Evolutionary conservation across 2,888 invertebrate species (phyloP), one percentile per base, ranked within the genome.

Genomic region (Lapara coniferarum): DNA sequence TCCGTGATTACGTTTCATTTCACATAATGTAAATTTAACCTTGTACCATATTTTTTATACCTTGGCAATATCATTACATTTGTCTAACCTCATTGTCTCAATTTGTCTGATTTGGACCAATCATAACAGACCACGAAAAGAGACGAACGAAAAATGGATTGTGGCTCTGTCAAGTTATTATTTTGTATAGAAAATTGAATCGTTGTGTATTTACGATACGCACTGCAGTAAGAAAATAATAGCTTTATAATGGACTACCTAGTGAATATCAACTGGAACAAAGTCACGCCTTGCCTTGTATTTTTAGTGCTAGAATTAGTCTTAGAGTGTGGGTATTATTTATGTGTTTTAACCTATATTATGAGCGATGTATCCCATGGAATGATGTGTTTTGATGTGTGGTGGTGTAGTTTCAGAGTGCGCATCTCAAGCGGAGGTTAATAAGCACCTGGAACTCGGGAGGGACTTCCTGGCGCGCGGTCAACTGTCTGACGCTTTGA

Each of bases 401-500:
- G 75, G 75, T 76, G 75, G 73, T 85, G 82, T 79, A 97, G 97
- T 96, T 88, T 95, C 96, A 85, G 96, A 96, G 82, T 95, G 95
- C 80, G 95, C 95, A 76, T 94, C 95, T 69, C 95, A 95, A 82
- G 94, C 95, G 67, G 98, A 99, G 90, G 97, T 99, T 74, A 97
- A 98, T 82, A 97, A 96, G 85, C 99, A 99, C 94, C 94, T 99
- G 88, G 98, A 99, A 87, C 94, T 98, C 89, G 99, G 99, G 0
- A 97, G 97, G 85, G 97, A 98, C 85, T 97, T 98, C 89, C 94
- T 99, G 81, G 97, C 98, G 56, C 96, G 96, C 77, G 99, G 99
- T 51, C 98, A 99, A 88, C 95, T 99, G 74, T 96, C 98, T 66
- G 99, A 99, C 94, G 99, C 99, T 12, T 92, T 99, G 67, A 97